A percentile compares a stretch with the other conserved stretches of the same genome.
Evolutionary conservation across 2,888 invertebrate species (phyloP).

Genomic region (Nemurella pictetii): DNA sequence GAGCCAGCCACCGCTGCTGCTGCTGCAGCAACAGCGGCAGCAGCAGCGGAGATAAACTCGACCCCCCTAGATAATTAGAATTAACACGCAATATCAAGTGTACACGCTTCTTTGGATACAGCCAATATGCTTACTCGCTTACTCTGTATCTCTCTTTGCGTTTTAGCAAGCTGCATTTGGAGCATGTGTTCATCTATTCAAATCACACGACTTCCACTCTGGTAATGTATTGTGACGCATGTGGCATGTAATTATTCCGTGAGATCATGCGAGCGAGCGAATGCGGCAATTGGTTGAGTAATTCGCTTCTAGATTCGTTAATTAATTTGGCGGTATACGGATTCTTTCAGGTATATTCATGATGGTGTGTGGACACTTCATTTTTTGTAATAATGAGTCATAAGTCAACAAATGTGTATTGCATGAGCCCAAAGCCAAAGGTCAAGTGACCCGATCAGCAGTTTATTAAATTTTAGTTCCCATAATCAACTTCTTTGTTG

Average conservation of each 20-base stretch:
- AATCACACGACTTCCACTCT: not conserved
- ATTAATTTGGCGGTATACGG: not conserved
- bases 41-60: not conserved
- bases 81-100: conserved; percentile 29
- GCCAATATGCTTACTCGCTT: not conserved
- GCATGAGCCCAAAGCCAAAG: no score
- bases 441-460: not conserved
- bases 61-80: conserved; percentile 16
- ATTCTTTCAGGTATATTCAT: not conserved
- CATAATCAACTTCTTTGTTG: not conserved
- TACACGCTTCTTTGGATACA: not conserved
- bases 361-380: not conserved
- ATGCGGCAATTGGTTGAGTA: no score
- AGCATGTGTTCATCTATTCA: not conserved
- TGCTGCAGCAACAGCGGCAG: not conserved
- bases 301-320: not conserved
- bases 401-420: not conserved
- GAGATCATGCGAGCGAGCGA: not conserved
- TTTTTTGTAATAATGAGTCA: not conserved
- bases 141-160: not conserved
- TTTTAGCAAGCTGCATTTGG: no score
- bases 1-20: not conserved
- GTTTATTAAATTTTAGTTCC: not conserved
- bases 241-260: not conserved
- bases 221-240: not conserved